These are phyloP conservation scores for Psilopogon haemacephalus DNA, from an alignment of 2,113 vertebrate species.

Conservation along the genomic window DNA sequence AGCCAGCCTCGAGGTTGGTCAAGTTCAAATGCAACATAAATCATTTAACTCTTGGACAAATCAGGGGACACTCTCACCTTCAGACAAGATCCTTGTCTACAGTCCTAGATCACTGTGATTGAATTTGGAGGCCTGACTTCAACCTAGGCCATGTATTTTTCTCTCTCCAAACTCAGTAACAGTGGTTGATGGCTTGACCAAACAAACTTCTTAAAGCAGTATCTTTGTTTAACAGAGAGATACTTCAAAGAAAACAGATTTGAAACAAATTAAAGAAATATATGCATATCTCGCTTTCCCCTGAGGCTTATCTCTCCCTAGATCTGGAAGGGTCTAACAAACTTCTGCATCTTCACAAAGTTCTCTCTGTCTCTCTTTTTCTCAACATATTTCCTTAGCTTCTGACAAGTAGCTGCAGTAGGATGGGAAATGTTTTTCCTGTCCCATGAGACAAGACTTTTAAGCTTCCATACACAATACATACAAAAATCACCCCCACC, in stretches of 20 bases:
- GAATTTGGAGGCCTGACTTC: background rate
- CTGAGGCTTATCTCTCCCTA: conserved; percentile 23
- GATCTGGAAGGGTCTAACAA: conserved; percentile 5
- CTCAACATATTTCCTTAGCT: background rate
- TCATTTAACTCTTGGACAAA: background rate
- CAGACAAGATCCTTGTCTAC: background rate
- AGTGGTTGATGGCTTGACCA: background rate
- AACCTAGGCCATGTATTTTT: background rate
- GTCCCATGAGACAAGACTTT: background rate
- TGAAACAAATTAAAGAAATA: conserved; percentile 48
- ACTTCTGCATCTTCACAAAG: background rate
- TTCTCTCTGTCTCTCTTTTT: background rate
- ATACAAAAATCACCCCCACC: background rate
- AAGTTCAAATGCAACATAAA: background rate
- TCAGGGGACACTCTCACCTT: background rate
- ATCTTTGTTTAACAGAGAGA: conserved; percentile 7
- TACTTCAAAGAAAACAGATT: conserved; percentile 30
- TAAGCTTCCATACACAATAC: background rate
- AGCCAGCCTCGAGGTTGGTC: background rate
- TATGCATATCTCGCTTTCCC: conserved; percentile 7
- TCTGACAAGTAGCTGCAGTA: background rate
- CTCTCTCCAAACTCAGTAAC: background rate
- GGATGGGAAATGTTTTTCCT: background rate
- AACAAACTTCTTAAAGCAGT: conserved; percentile 1
- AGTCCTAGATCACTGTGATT: background rate